Percentiles rank a stretch among this genome's conserved stretches.
phyloP scores from a whole-genome alignment of 2,888 invertebrate species.

The Caenorhabditis macrosperma region DNA sequence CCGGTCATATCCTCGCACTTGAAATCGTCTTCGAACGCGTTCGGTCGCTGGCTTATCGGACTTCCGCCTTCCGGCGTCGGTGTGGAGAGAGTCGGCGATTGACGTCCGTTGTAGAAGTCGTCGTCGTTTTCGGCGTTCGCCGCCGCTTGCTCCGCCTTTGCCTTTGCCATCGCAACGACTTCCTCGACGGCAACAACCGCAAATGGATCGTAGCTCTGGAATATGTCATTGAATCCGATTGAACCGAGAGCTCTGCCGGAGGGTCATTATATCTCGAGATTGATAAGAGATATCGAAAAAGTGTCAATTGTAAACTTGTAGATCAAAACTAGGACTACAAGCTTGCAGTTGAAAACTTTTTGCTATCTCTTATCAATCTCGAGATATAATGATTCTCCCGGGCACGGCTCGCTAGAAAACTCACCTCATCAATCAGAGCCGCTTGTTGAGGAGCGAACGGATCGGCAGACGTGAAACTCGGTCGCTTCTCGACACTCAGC shows the following conservation, averaged over 20 bases:
- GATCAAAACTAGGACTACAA: no score
- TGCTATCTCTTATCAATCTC: background rate
- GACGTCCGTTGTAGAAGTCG: slow-evolving; percentile 69
- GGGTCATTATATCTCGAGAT: no score
- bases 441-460: slow-evolving; percentile 74
- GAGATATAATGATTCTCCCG: background rate
- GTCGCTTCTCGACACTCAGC: slow-evolving; percentile 16
- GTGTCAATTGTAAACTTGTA: no score
- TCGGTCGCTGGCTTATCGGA: slow-evolving; percentile 75
- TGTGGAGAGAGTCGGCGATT: slow-evolving; percentile 72
- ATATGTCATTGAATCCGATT: no score
- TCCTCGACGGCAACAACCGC: slow-evolving; percentile 79
- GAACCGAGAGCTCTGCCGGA: no score
- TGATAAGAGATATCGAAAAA: no score
- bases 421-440: slow-evolving; percentile 69
- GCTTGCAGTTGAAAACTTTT: no score
- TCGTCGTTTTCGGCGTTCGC: slow-evolving; percentile 67
- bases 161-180: slow-evolving; percentile 79
- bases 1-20: slow-evolving; percentile 64
- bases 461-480: slow-evolving; percentile 55
- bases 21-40: slow-evolving; percentile 79
- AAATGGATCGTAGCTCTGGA: slow-evolving; percentile 79
- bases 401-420: no score
- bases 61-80: slow-evolving; percentile 79
- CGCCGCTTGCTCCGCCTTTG: slow-evolving; percentile 73